A percentile compares a stretch with the other conserved stretches of the same genome.
Conservation (phyloP, 2,797 vertebrate species). For the Philypnodon macrostomus region DNA sequence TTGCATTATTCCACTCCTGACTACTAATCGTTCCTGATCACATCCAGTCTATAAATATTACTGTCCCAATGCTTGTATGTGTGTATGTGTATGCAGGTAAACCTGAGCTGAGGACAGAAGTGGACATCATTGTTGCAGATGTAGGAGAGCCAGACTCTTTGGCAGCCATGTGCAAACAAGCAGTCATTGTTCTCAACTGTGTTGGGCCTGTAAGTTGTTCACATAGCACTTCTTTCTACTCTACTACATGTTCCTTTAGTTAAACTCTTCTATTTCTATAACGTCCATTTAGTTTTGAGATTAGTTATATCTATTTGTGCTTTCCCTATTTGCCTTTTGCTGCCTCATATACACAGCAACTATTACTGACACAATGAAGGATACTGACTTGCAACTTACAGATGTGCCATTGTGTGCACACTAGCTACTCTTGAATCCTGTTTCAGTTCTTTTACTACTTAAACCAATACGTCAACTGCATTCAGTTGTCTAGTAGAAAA, state of each 20-base stretch:
- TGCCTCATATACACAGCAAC: conserved; percentile 13
- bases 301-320: not conserved
- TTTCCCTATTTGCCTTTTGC: not conserved
- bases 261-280: too few species aligned
- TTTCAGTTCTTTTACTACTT: conserved; percentile 16
- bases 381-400: conserved; percentile 46
- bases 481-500: too few species aligned
- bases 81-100: conserved; percentile 73
- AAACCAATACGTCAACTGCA: too few species aligned
- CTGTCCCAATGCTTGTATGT: not conserved
- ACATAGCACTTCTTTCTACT: too few species aligned
- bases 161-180: conserved; percentile 89
- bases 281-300: too few species aligned
- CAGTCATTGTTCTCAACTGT: conserved; percentile 89
- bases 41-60: conserved; percentile 8
- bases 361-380: conserved; percentile 40
- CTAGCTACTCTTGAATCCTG: conserved; percentile 22
- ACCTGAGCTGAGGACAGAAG: conserved; percentile 81
- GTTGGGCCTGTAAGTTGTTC: conserved; percentile 91
- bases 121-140: conserved; percentile 89
- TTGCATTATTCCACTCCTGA: too few species aligned
- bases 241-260: too few species aligned
- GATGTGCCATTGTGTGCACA: conserved; percentile 46
- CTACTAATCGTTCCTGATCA: conserved; percentile 5
- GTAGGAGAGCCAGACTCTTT: conserved; percentile 83